Evolutionary conservation across 2,113 vertebrate species (phyloP).

Genomic region (Bujurquina vittata): DNA sequence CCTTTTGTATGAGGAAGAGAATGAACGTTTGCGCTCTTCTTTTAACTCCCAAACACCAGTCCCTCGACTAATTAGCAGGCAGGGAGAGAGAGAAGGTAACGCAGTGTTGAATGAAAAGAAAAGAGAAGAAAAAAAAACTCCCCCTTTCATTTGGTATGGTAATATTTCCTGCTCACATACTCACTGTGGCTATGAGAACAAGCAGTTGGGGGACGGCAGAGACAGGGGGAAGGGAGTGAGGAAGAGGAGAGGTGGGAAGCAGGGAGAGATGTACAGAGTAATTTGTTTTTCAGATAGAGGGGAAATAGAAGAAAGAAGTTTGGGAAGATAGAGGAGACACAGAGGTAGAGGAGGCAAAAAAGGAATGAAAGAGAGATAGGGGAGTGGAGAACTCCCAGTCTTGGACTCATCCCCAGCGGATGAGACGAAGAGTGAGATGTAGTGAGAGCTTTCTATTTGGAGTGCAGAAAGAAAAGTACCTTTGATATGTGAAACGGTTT

Average conservation of each 20-base stretch:
- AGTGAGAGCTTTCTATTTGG: constrained; percentile 38
- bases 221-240: constrained; percentile 38
- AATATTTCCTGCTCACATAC: constrained; percentile 79
- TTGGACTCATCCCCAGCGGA: constrained; percentile 39
- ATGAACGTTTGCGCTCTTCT: constrained; percentile 61
- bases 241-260: constrained; percentile 54
- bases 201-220: constrained; percentile 61
- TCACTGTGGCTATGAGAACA: constrained; percentile 68
- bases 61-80: constrained; percentile 80
- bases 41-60: constrained; percentile 74
- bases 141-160: constrained; percentile 78
- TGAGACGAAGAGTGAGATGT: constrained; percentile 35
- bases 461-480: constrained; percentile 45
- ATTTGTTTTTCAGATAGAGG: constrained; percentile 56
- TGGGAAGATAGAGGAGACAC: constrained; percentile 42
- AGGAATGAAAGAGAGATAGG: constrained; percentile 20
- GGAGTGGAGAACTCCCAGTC: constrained; percentile 31
- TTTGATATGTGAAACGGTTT: constrained; percentile 56
- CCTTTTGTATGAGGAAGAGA: constrained; percentile 71
- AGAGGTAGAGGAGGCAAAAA: constrained; percentile 21
- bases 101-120: constrained; percentile 72
- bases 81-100: constrained; percentile 68
- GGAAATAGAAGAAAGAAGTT: constrained; percentile 27
- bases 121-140: constrained; percentile 61
- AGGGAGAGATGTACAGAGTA: constrained; percentile 45